A percentile compares a stretch with the other conserved stretches of the same genome.
phyloP scores from a whole-genome alignment of 2,113 vertebrate species.

The Zapus hudsonius region DNA sequence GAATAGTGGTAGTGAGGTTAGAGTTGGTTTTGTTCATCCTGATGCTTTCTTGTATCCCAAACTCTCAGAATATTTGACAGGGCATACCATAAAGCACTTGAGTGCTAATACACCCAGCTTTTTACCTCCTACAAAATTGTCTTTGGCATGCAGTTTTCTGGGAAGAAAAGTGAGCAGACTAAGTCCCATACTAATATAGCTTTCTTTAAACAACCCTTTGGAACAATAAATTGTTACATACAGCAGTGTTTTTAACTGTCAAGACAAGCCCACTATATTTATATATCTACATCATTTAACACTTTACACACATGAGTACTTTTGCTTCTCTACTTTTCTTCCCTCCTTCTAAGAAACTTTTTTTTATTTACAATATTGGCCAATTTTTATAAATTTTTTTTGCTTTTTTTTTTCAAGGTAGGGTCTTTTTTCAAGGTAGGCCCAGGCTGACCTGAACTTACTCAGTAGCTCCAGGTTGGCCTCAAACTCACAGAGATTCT shows the following conservation, averaged over 20 bases:
- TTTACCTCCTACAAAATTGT: constrained; percentile 40
- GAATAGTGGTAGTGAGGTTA: constrained; percentile 23
- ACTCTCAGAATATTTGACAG: background rate
- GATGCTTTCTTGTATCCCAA: constrained; percentile 29
- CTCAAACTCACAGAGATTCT: no score
- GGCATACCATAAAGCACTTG: background rate
- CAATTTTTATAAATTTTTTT: no score
- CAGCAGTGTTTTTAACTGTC: constrained; percentile 21
- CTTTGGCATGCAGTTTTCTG: background rate
- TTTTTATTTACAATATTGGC: no score
- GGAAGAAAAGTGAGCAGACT: background rate
- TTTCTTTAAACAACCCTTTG: constrained; percentile 35
- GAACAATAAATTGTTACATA: constrained; percentile 15
- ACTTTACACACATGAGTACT: constrained; percentile 13
- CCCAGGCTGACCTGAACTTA: no score
- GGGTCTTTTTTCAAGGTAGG: no score
- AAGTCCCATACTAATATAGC: constrained; percentile 27
- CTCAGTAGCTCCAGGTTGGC: no score
- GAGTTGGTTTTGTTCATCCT: constrained; percentile 24
- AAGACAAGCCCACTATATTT: background rate
- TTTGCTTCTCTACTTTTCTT: background rate
- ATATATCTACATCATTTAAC: constrained; percentile 13
- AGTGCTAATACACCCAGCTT: background rate
- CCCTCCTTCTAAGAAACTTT: no score
- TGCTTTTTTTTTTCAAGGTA: no score